A percentile compares a stretch with the other conserved stretches of the same genome.
phyloP scores from a whole-genome alignment of 2,888 invertebrate genomes.

The Dione vanillae region DNA sequence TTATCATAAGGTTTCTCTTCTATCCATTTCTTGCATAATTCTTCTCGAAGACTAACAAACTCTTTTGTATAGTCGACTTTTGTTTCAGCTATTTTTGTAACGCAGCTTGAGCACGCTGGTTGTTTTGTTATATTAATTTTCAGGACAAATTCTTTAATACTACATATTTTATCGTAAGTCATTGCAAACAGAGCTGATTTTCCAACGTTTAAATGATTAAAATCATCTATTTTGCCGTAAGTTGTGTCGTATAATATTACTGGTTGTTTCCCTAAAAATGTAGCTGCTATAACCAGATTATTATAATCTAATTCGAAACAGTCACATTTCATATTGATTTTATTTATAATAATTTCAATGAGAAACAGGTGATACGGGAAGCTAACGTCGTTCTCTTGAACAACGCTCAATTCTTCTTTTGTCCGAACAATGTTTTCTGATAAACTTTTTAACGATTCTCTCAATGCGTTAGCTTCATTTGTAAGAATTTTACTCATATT shows the following conservation, averaged over 20 bases:
- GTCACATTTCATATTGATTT: slow-evolving; percentile 80
- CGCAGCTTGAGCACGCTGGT: slow-evolving; percentile 72
- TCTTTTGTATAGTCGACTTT: slow-evolving; percentile 71
- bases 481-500: slow-evolving; percentile 75
- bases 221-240: slow-evolving; percentile 69
- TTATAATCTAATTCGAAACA: slow-evolving; percentile 76
- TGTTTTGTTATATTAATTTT: slow-evolving; percentile 69
- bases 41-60: slow-evolving; percentile 65
- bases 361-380: slow-evolving; percentile 78
- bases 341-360: slow-evolving; percentile 75
- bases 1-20: slow-evolving; percentile 71
- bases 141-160: slow-evolving; percentile 69
- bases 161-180: slow-evolving; percentile 79
- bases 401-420: slow-evolving; percentile 59
- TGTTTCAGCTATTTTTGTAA: slow-evolving; percentile 73
- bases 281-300: slow-evolving; percentile 72
- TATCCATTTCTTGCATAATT: slow-evolving; percentile 72
- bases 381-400: slow-evolving; percentile 59
- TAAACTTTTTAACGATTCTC: slow-evolving; percentile 69
- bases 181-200: slow-evolving; percentile 78
- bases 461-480: slow-evolving; percentile 72
- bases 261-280: slow-evolving; percentile 73
- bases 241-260: slow-evolving; percentile 71
- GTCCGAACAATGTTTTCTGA: slow-evolving; percentile 67
- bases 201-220: slow-evolving; percentile 70